Evolutionary conservation across 2,888 invertebrate genomes (phyloP).

Genomic region (Watsonalla binaria): DNA sequence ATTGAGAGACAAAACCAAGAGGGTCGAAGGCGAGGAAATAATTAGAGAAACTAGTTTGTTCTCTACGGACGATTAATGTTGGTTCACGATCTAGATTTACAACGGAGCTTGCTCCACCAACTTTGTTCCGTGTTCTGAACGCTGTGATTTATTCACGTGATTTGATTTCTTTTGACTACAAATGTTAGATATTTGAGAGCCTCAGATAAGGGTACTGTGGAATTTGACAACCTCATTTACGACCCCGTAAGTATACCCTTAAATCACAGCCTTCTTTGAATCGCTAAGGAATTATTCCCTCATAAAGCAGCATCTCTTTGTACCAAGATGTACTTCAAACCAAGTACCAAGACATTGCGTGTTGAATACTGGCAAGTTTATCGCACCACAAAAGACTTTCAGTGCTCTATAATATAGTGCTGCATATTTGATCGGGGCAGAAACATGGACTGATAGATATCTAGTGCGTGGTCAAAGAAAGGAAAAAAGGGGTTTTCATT

Average conservation of each 20-base stretch:
- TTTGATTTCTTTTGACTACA: slow-evolving; percentile 22
- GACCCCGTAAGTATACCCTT: neutral
- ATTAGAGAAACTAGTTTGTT: slow-evolving; percentile 65
- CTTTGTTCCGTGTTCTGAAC: slow-evolving; percentile 33
- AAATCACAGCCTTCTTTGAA: neutral
- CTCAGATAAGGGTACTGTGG: neutral
- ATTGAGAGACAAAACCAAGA: slow-evolving; percentile 52
- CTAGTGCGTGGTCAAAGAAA: slow-evolving; percentile 13
- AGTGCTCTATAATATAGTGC: neutral
- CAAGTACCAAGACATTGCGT: neutral
- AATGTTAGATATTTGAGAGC: neutral
- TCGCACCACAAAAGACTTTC: neutral
- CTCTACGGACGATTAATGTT: slow-evolving; percentile 60
- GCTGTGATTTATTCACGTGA: slow-evolving; percentile 35
- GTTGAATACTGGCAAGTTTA: neutral
- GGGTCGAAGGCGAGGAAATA: slow-evolving; percentile 58
- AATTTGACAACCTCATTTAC: neutral
- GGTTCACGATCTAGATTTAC: slow-evolving; percentile 53
- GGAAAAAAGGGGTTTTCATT: slow-evolving; percentile 29
- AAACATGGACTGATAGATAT: slow-evolving; percentile 6
- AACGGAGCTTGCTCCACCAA: slow-evolving; percentile 35
- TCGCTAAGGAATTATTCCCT: neutral
- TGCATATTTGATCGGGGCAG: neutral
- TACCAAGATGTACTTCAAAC: neutral
- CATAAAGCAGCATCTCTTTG: neutral